Percentiles rank a stretch among this genome's conserved stretches.
phyloP scores from a whole-genome alignment of 2,888 invertebrate species.

The Noctua janthe region DNA sequence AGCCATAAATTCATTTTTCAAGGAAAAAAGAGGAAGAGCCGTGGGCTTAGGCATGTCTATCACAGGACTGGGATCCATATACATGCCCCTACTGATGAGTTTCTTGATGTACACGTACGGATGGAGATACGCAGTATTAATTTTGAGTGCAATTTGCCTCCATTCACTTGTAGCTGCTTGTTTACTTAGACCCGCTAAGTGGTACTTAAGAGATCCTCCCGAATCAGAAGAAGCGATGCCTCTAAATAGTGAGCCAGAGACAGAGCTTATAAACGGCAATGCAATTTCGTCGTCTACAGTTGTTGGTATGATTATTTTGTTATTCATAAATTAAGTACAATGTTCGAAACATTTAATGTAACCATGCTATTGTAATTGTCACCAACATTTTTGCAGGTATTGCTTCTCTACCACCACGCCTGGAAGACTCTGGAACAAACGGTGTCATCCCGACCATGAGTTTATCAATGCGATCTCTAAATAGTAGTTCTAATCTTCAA shows the following conservation, averaged over 20 bases:
- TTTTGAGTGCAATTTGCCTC: conserved; percentile 91
- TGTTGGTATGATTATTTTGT: conserved; percentile 70
- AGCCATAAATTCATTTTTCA: conserved; percentile 92
- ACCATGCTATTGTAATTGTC: neutral
- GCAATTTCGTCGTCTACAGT: conserved; percentile 75
- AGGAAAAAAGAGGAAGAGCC: conserved; percentile 91
- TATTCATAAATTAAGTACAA: neutral
- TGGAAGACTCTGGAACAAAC: conserved; percentile 74
- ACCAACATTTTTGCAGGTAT: conserved; percentile 72
- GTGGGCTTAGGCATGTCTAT: conserved; percentile 92
- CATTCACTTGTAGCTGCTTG: conserved; percentile 91
- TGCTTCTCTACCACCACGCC: conserved; percentile 70
- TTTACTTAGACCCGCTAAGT: conserved; percentile 92
- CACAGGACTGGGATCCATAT: conserved; percentile 92
- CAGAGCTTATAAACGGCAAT: conserved; percentile 80
- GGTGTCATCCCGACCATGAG: conserved; percentile 78
- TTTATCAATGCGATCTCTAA: conserved; percentile 83
- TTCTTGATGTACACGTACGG: conserved; percentile 89
- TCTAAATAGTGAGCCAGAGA: conserved; percentile 77
- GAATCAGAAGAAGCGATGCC: conserved; percentile 80
- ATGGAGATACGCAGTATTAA: conserved; percentile 91
- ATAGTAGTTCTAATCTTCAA: conserved; percentile 76
- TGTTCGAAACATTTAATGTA: neutral
- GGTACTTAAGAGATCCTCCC: conserved; percentile 90
- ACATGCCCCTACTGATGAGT: conserved; percentile 91